These are phyloP conservation scores for Lasius fuliginosus DNA, from an alignment of 2,888 invertebrate species.

Conservation along the genomic window DNA sequence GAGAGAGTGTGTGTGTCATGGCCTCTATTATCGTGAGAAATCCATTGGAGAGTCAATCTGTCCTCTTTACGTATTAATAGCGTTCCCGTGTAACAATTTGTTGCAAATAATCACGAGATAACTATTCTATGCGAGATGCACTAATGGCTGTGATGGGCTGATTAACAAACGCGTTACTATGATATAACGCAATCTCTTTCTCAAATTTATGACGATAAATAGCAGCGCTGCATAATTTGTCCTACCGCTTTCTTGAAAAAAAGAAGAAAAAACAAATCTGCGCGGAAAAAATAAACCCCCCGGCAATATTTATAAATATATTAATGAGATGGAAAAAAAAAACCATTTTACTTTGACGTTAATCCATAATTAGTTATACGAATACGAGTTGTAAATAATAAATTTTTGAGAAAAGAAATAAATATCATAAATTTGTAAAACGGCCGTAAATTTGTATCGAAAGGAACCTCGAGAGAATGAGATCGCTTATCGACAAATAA, in stretches of 20 bases:
- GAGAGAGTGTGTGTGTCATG: neutral
- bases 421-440: neutral
- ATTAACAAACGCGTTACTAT: slow-evolving; percentile 12
- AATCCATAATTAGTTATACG: neutral
- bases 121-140: slow-evolving; percentile 21
- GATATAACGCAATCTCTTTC: slow-evolving; percentile 4
- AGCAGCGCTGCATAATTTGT: neutral
- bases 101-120: slow-evolving; percentile 42
- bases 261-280: neutral
- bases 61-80: slow-evolving; percentile 61
- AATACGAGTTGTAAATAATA: neutral
- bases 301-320: too few relatives aligned
- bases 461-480: neutral
- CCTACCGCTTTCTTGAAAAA: neutral
- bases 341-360: neutral
- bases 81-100: slow-evolving; percentile 63
- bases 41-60: neutral
- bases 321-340: neutral
- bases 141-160: slow-evolving; percentile 49
- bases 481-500: neutral
- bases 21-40: neutral
- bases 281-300: neutral
- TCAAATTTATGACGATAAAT: neutral
- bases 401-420: neutral
- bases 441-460: neutral